Base-by-base conservation (phyloP, 30 jellyfish, hydroid and myxozoan genomes). In the Thelohanellus kitauei region DNA sequence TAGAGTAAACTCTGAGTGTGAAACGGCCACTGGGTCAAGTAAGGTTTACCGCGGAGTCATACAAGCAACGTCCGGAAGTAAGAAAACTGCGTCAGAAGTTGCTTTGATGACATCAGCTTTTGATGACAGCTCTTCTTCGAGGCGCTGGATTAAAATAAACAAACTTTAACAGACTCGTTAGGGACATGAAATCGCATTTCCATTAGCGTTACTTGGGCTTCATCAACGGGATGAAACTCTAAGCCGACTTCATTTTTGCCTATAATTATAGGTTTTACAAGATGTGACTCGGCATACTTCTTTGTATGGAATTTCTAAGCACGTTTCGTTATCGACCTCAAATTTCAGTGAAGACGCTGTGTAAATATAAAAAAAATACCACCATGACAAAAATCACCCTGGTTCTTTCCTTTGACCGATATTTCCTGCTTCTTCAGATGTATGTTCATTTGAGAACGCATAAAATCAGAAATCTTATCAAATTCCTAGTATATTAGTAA, bases 261-360 rank as follows among this genome's bases (percentile, higher is more conserved):
- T 68, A 32, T 2, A 50, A 33, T 5, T 10, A 17, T 25, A 37
- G 25, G 14, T 16, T 18, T 11, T 17, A 68, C 90, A 83, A 17
- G 90, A 52, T 5, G 90, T 68, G 8, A 85, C 90, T 29, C 61
- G 90, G 4, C 85, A 68, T 1, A 68, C 90, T 43, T 68, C 90
- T 34, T 53, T 54, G 44, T 58, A 48, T 31, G 90, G 90, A 0
- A 68, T 47, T 39, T 68, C 90, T 58, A 68, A 68, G 1, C 85
- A 83, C 35, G 90, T 55, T 43, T 68, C 60, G 37, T 68, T 68
- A 54, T 68, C 90, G n/a, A 68, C 85, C 38, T 68, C 90, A 59
- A 68, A 68, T 14, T 85, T 52, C 66, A 68, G 38, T 29, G 10
- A 29, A 9, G 38, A 29, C n/a, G 38, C 38, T 9, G 38, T 29